Base-by-base conservation (phyloP, 1,140 invertebrate genomes). In the Bombus vancouverensis region DNA sequence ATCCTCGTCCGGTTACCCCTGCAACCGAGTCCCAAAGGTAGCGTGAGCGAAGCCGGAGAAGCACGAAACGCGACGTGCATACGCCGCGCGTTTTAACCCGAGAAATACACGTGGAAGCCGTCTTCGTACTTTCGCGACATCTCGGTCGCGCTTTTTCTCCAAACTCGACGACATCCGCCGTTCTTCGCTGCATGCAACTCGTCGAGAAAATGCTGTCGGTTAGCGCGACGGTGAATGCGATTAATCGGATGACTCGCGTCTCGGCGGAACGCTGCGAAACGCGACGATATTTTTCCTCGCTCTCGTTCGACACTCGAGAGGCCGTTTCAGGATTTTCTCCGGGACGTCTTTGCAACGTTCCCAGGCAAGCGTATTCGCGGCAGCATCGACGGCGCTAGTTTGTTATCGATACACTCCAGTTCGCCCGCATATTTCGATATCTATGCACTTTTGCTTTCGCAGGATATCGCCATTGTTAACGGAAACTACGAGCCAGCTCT, bases 341-440 rank as follows among this genome's bases (percentile, higher is more conserved):
- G 47, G 5, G 47, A 47, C 47, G 47, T 47, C 15, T 47, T 47
- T 0, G 47, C 47, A 28, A 73, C 22, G 59, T 13, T 65, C 28
- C 12, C 47, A 3, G 9, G 8, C 47, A 25, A 25, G 13, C n/a
- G 15, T 65, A 39, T 39, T 15, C 44, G 34, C 4, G 2, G 22
- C n/a, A 28, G 3, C 71, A 57, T 25, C n/a, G 10, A 18, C 72
- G 59, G 5, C 37, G 22, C 34, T 18, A 76, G 37, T 68, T 65
- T 28, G 53, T 73, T 85, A 85, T 85, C 83, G 77, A 44, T 73
- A 47, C 83, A 32, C 53, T 80, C 34, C 83, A 47, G 10, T 80
- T 80, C 76, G 57, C 42, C 32, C 76, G 57, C 66, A 72, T 72
- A 72, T 72, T 65, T 72, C 32, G 10, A 34, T 72, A 62, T 44